Evolutionary conservation across 2,888 invertebrate species (phyloP).

Genomic region (Melieria omissa): DNA sequence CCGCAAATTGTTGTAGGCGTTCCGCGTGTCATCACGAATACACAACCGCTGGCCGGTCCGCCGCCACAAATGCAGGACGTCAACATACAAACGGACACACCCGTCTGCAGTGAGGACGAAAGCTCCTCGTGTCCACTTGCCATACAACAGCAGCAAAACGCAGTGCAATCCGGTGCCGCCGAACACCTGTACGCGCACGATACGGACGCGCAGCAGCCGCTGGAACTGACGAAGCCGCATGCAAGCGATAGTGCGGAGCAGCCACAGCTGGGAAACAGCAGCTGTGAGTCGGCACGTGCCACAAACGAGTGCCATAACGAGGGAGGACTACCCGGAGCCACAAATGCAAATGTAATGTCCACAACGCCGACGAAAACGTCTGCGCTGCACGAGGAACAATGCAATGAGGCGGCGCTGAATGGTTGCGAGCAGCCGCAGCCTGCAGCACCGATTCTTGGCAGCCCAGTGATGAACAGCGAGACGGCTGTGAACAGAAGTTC

Average conservation of each 20-base stretch:
- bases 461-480: not conserved
- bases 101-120: constrained; percentile 71
- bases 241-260: not conserved
- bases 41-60: constrained; percentile 29
- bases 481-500: constrained; percentile 10
- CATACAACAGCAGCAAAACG: constrained; percentile 38
- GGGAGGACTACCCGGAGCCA: not conserved
- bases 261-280: constrained; percentile 28
- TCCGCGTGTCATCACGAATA: constrained; percentile 38
- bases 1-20: constrained; percentile 48
- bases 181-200: constrained; percentile 40
- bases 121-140: constrained; percentile 52
- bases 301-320: constrained; percentile 24
- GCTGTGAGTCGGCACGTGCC: constrained; percentile 30
- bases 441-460: constrained; percentile 1
- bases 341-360: constrained; percentile 11
- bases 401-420: not conserved
- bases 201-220: constrained; percentile 49
- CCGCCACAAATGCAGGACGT: constrained; percentile 79
- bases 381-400: too few relatives aligned
- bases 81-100: constrained; percentile 84
- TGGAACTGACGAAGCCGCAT: constrained; percentile 52
- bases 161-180: constrained; percentile 7
- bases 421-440: constrained; percentile 6
- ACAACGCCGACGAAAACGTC: not conserved